These are phyloP conservation scores for Physocephala rufipes DNA, from an alignment of 2,888 invertebrate species.

Conservation along the genomic window DNA sequence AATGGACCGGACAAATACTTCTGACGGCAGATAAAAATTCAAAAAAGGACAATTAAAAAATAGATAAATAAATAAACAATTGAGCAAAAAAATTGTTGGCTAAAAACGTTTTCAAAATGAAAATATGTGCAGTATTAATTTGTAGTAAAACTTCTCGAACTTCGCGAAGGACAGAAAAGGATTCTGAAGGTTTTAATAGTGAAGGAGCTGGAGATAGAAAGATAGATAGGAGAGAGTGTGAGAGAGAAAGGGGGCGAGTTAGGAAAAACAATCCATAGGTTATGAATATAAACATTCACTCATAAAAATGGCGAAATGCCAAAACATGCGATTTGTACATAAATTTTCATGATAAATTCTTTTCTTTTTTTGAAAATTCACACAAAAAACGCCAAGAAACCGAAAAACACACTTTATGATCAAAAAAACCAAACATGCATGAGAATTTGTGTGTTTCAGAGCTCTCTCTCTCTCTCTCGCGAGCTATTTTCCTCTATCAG, in stretches of 20 bases:
- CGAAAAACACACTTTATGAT: neutral
- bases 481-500: neutral
- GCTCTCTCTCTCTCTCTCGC: too few relatives aligned
- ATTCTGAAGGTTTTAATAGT: too few relatives aligned
- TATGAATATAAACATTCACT: conserved; percentile 15
- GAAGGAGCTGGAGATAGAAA: neutral
- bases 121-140: conserved; percentile 7
- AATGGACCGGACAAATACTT: conserved; percentile 54
- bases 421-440: neutral
- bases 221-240: neutral
- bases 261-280: neutral
- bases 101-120: neutral
- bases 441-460: neutral
- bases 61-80: too few relatives aligned
- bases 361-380: too few relatives aligned
- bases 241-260: neutral
- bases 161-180: too few relatives aligned
- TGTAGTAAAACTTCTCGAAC: neutral
- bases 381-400: too few relatives aligned
- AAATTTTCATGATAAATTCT: conserved; percentile 54
- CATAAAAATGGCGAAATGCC: conserved; percentile 53
- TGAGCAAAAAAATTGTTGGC: conserved; percentile 4
- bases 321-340: conserved; percentile 55
- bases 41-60: conserved; percentile 7
- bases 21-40: conserved; percentile 41